These are phyloP conservation scores for Catharus minimus DNA, from an alignment of 2,113 vertebrate species.

Conservation along the genomic window DNA sequence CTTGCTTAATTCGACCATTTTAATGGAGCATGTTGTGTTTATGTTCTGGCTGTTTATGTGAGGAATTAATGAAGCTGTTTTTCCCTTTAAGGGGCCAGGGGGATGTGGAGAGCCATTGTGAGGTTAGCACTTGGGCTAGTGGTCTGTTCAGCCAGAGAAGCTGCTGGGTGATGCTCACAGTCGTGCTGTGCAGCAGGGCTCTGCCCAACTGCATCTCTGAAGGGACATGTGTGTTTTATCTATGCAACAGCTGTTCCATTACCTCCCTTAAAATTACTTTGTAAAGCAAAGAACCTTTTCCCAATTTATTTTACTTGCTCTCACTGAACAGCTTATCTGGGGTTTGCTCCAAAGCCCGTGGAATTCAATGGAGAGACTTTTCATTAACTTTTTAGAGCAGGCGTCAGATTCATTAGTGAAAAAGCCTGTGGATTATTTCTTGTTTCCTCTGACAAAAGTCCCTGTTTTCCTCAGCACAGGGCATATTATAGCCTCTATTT, in stretches of 20 bases:
- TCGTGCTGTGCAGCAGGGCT: neutral
- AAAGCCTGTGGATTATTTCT: neutral
- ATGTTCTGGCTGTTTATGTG: conserved; percentile 26
- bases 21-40: conserved; percentile 53
- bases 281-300: conserved; percentile 47
- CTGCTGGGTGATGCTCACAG: neutral
- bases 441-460: neutral
- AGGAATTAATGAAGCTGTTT: conserved; percentile 37
- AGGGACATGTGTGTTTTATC: conserved; percentile 30
- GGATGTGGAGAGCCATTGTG: neutral
- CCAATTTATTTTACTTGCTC: conserved; percentile 39
- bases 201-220: neutral
- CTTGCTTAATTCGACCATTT: conserved; percentile 39
- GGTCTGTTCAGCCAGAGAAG: neutral
- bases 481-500: neutral
- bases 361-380: conserved; percentile 13
- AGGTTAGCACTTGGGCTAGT: neutral
- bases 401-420: conserved; percentile 1
- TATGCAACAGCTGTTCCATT: conserved; percentile 56
- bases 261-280: conserved; percentile 38
- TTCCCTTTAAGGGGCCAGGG: neutral
- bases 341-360: neutral
- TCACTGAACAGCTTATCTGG: conserved; percentile 2
- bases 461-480: neutral
- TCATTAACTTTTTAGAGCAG: conserved; percentile 9